phyloP scores from a whole-genome alignment of 2,113 vertebrate species.

The Xerus inauris region DNA sequence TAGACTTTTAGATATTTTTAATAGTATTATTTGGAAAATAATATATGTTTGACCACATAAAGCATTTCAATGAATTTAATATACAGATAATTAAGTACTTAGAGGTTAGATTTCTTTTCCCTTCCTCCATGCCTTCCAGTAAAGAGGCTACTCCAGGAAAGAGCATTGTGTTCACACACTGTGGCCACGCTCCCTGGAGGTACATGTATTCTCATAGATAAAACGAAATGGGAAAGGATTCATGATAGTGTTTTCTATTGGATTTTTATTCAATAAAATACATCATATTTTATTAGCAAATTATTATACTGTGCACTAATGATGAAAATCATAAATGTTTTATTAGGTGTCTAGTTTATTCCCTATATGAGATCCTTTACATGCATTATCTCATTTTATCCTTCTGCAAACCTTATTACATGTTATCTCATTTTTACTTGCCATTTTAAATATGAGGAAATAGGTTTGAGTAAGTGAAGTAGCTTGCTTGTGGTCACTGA shows the following conservation, averaged over 20 bases:
- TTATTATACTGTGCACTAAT: background rate
- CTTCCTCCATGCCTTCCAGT: background rate
- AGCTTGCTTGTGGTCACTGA: background rate
- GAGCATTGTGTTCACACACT: background rate
- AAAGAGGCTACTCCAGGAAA: background rate
- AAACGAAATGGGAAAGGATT: background rate
- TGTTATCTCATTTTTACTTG: background rate
- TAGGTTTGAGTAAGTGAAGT: background rate
- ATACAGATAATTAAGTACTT: background rate
- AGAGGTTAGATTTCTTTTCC: background rate
- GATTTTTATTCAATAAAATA: constrained; percentile 49
- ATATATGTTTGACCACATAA: constrained; percentile 73
- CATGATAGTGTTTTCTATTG: constrained; percentile 49
- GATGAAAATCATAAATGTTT: constrained; percentile 40
- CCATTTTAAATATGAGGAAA: background rate
- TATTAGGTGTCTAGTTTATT: background rate
- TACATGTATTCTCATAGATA: background rate
- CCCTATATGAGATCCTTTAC: background rate
- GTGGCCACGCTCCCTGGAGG: background rate
- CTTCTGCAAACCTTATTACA: background rate
- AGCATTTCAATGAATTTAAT: background rate
- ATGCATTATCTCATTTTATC: constrained; percentile 32
- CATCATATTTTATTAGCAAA: constrained; percentile 52
- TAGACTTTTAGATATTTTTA: constrained; percentile 77
- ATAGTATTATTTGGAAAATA: constrained; percentile 83